Evolutionary conservation across 2,113 vertebrate species (phyloP).

Genomic region (Chaenocephalus aceratus): DNA sequence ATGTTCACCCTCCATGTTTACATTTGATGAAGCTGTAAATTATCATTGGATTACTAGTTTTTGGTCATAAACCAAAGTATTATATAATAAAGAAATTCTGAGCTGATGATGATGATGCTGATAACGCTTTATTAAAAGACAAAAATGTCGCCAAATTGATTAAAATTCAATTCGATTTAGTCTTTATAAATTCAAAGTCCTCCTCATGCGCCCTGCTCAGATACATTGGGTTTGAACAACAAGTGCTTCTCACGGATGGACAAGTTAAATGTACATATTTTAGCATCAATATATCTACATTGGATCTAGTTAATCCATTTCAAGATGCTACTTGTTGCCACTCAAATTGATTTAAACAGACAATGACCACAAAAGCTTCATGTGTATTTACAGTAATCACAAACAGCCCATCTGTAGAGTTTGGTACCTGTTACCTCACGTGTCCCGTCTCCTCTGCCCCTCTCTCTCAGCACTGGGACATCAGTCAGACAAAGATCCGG

Average conservation of each 20-base stretch:
- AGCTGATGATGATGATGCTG: too few relatives aligned
- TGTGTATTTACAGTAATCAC: background rate
- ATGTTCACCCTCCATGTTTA: too few relatives aligned
- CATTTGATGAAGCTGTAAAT: too few relatives aligned
- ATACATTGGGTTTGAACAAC: background rate
- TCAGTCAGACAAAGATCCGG: conserved; percentile 96
- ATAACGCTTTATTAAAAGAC: too few relatives aligned
- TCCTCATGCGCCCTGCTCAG: too few relatives aligned
- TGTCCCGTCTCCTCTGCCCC: background rate
- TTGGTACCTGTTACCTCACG: background rate
- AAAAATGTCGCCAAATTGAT: too few relatives aligned
- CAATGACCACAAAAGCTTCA: background rate
- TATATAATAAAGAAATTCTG: too few relatives aligned
- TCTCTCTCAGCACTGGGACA: conserved; percentile 90
- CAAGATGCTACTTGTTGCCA: background rate
- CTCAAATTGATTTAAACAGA: background rate
- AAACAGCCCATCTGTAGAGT: background rate
- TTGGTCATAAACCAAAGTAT: too few relatives aligned
- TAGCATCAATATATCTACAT: background rate
- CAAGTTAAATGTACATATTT: background rate
- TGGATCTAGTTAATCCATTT: background rate
- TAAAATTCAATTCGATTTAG: too few relatives aligned
- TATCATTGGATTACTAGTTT: too few relatives aligned
- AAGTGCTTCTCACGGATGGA: background rate
- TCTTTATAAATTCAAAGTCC: too few relatives aligned